Evolutionary conservation across 2,113 vertebrate species (phyloP).

Genomic region (Dissostichus mawsoni): DNA sequence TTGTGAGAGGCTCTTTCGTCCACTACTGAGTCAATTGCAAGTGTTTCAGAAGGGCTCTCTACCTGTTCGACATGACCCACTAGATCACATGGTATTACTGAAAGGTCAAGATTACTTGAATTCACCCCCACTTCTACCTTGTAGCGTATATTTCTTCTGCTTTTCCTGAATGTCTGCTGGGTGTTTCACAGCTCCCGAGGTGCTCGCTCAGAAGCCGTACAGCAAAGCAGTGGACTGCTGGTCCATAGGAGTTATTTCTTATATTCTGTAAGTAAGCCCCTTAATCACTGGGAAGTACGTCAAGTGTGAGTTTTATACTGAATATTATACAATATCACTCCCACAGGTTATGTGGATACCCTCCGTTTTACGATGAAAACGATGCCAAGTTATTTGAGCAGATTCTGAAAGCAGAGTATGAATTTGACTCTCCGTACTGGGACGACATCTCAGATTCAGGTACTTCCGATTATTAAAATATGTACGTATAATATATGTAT

Average conservation of each 20-base stretch:
- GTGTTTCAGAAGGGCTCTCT: conserved; percentile 75
- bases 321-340: conserved; percentile 1
- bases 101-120: conserved; percentile 67
- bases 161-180: conserved; percentile 15
- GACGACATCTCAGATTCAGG: conserved; percentile 99
- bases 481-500: too few species aligned
- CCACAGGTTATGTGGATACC: conserved; percentile 94
- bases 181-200: conserved; percentile 90
- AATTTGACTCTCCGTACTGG: conserved; percentile 99
- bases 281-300: not conserved
- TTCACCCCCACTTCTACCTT: conserved; percentile 12
- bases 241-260: conserved; percentile 98
- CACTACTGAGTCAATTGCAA: conserved; percentile 65
- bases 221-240: conserved; percentile 99
- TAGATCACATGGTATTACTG: conserved; percentile 48
- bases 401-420: conserved; percentile 96
- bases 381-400: conserved; percentile 98
- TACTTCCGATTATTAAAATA: conserved; percentile 61
- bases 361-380: conserved; percentile 97
- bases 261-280: conserved; percentile 91
- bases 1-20: conserved; percentile 71
- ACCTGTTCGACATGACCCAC: conserved; percentile 58
- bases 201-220: conserved; percentile 97
- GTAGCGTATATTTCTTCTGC: conserved; percentile 4
- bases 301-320: rapidly evolving